These are phyloP conservation scores for Microplitis manilae DNA, from an alignment of 2,888 invertebrate genomes.

Conservation along the genomic window DNA sequence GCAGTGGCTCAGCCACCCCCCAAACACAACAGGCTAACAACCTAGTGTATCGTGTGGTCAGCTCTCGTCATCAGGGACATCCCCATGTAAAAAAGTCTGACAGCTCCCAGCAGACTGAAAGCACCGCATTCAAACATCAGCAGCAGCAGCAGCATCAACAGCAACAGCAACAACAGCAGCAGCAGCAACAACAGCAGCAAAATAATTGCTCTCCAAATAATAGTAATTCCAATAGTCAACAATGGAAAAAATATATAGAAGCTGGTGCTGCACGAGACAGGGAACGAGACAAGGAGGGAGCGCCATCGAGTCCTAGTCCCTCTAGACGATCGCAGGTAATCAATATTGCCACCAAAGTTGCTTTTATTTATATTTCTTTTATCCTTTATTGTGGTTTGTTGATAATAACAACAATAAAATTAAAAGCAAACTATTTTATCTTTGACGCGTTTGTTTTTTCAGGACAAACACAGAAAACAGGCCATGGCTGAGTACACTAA, in stretches of 20 bases:
- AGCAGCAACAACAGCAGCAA: constrained; percentile 54
- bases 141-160: constrained; percentile 57
- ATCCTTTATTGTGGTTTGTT: not conserved
- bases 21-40: constrained; percentile 66
- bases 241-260: constrained; percentile 73
- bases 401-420: too few relatives aligned
- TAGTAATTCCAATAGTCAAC: constrained; percentile 69
- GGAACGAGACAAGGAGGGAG: constrained; percentile 67
- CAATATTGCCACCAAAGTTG: constrained; percentile 17
- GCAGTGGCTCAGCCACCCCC: constrained; percentile 69
- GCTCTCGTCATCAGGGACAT: constrained; percentile 65
- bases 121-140: constrained; percentile 71
- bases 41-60: constrained; percentile 68
- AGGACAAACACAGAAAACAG: constrained; percentile 68
- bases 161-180: constrained; percentile 58
- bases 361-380: constrained; percentile 13
- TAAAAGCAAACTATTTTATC: not conserved
- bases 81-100: constrained; percentile 72
- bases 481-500: constrained; percentile 68
- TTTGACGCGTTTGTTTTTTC: not conserved
- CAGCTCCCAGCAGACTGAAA: constrained; percentile 74
- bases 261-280: constrained; percentile 68
- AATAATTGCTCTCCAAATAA: constrained; percentile 54
- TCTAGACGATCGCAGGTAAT: constrained; percentile 67
- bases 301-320: constrained; percentile 69